Evolutionary conservation across 2,888 invertebrate species (phyloP), one percentile per base, ranked within the genome.

Genomic region (Hydrotaea cyrtoneurina): DNA sequence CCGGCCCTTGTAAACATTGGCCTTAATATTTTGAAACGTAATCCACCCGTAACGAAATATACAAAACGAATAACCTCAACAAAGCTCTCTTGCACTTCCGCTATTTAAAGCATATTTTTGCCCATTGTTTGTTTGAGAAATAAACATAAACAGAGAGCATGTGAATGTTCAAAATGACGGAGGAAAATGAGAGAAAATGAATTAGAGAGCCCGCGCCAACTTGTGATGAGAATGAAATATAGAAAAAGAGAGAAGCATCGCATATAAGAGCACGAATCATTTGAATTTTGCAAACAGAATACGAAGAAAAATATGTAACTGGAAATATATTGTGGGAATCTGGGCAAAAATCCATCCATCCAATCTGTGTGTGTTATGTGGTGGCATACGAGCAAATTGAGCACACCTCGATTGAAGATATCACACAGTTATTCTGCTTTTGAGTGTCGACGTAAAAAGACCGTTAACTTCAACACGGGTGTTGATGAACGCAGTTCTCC

Each of bases 381-480:
- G 81, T 23, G 31, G 31, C 17, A 39, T 13, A 15, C 43, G 43
- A 39, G 77, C 79, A 82, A 82, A 82, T 82, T 82, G 85, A 85
- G 85, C 73, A 74, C 77, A 85, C 46, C 31, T 50, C 50, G 15
- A n/a, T 21, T 7, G 55, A 4, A 21, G 71, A 77, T 82, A 80
- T 84, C 75, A 86, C 31, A 31, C 78, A 86, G 81, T 86, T 89
- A 92, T 91, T 91, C 91, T 89, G 89, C 89, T 89, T 89, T 89
- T 90, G 91, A 92, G 90, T 90, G 89, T 91, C 90, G 91, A 88
- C 88, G 89, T 87, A 89, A 90, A 89, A 91, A 90, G 91, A 90
- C 86, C 88, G 87, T 83, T 82, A 80, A 59, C 23, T 69, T 69
- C 15, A 11, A 26, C 53, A 80, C 85, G 85, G 85, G 66, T 77